phyloP scores from a whole-genome alignment of 2,113 vertebrate species.

The Sceloporus undulatus region DNA sequence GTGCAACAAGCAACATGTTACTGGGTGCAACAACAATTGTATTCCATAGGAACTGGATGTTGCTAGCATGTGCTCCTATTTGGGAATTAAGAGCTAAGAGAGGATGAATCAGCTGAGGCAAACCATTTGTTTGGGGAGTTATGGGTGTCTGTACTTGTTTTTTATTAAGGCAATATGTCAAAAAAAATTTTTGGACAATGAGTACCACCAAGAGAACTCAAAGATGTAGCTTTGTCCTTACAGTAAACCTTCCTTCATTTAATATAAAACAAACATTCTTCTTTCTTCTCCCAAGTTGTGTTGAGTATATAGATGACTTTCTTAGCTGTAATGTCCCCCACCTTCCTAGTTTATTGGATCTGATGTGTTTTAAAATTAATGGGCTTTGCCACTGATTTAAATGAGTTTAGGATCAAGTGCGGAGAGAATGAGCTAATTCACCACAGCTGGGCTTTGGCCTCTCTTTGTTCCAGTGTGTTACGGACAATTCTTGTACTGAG shows the following conservation, averaged over 20 bases:
- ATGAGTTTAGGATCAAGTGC: neutral
- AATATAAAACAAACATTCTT: neutral
- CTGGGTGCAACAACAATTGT: neutral
- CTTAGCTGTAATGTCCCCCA: neutral
- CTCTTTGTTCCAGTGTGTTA: constrained; percentile 7
- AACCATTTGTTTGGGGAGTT: neutral
- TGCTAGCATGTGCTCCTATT: neutral
- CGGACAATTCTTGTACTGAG: constrained; percentile 16
- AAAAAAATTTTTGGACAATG: neutral
- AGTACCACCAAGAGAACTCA: neutral
- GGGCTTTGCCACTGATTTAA: neutral
- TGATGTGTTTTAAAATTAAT: neutral
- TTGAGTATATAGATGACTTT: neutral
- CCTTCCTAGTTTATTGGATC: neutral
- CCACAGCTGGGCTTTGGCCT: constrained; percentile 31
- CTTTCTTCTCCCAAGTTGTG: neutral
- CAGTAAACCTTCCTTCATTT: neutral
- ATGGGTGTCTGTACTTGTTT: neutral
- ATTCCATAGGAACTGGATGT: neutral
- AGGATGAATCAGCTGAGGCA: neutral
- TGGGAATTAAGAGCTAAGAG: neutral
- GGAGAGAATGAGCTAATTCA: constrained; percentile 29
- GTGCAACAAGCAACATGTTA: neutral
- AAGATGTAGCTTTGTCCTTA: neutral
- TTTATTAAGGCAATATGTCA: neutral